Base-by-base conservation (phyloP, 2,113 vertebrate species). In the Tiliqua scincoides region DNA sequence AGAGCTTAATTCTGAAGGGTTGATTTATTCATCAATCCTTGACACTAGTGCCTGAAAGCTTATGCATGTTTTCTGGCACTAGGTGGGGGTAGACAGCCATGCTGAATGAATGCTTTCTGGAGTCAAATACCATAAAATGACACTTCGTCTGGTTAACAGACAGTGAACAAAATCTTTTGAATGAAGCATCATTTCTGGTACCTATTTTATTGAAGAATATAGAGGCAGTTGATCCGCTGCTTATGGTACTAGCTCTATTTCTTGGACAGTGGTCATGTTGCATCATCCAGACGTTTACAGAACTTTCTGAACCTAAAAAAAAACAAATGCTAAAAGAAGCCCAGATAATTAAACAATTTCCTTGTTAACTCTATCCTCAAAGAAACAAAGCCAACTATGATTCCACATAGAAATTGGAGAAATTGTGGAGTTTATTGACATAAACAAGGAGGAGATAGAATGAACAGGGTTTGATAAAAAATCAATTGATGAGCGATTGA, bases 81-180 rank as follows among this genome's bases (percentile, higher is more conserved):
- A 95, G 95, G 85, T 93, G 94, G 94, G 89, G 87, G 35, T 78
- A 95, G 89, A 90, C 62, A 90, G 84, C 92, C 84, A 61, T 59
- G 59, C 63, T 61, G 91, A 91, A 3, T 18, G 2, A 63, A 63
- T 25, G 0, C 86, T 85, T 88, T 12, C 48, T 6, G 30, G 17
- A 1, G 0, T 65, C n/a, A 88, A 68, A 9, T 82, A 6, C 27
- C 71, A 1, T 23, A 48, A 88, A 71, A 85, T 17, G 35, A 63
- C 83, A 85, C 1, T 73, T 88, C 48, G 77, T 83, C 82, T 80
- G 37, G 35, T 84, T 72, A 91, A 80, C 70, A 80, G 70, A 62
- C 25, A 87, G 74, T 80, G 52, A 52, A 85, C 86, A 89, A 87
- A 84, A 82, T 85, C 40, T 80, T 87, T 73, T 80, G 40, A 80